Evolutionary conservation across 2,113 vertebrate genomes (phyloP), one percentile per base, ranked within the genome.

Genomic region (Hemiprocne comata): DNA sequence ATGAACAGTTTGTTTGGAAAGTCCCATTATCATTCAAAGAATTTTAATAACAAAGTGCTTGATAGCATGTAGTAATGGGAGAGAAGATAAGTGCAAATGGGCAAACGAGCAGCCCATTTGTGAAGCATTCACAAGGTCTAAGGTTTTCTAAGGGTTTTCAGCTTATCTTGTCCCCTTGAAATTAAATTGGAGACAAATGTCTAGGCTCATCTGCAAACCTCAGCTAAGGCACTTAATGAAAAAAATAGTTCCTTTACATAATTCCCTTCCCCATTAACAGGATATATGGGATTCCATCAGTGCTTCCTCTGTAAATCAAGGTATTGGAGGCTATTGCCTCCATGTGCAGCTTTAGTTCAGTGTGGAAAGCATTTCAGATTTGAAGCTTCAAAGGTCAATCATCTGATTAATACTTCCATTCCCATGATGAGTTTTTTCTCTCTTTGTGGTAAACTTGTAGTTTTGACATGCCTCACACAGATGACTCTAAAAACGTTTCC

Each of bases 251-350:
- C 55, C 57, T 88, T 94, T 84, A 70, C 14, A 50, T 92, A 88
- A 91, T 74, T 91, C 73, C 15, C n/a, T 93, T 86, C 76, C 76
- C 61, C 78, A 79, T 95, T 95, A 94, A 61, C 23, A 93, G 94
- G 71, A 74, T 93, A 73, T 79, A 77, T 90, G 77, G 72, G 77
- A 85, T 94, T 89, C 69, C 53, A 80, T 83, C 75, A 86, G 82
- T 66, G 55, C 89, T 81, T 94, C 85, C 79, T 82, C 79, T 85
- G 75, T 95, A 95, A 96, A 94, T 95, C 85, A 92, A 85, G 81
- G 18, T 85, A 40, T 69, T 2, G 3, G 46, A 75, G 88, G n/a
- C 62, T 91, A 1, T 89, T 92, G 57, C 80, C 77, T 82, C 70
- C 54, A 34, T 36, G 55, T 19, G 67, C 83, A 89, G 44, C 78